Base-by-base conservation (phyloP, 2,888 invertebrate genomes). In the Rhamnusium bicolor region DNA sequence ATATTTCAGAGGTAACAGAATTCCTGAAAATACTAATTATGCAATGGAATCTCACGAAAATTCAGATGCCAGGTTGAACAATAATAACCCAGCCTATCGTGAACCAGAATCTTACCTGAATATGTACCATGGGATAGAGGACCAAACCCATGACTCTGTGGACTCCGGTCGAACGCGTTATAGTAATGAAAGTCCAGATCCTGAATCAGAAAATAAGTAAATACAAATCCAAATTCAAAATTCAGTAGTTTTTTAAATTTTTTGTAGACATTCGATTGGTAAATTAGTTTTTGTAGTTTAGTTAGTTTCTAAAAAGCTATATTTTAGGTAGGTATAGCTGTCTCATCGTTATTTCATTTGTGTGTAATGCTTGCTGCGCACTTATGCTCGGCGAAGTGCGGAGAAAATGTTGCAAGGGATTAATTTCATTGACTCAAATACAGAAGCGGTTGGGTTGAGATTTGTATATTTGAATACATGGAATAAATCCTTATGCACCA, bases 141-240 rank as follows among this genome's bases (percentile, higher is more conserved):
- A 10, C 12, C 32, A 29, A 40, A 18, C 14, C 18, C 18, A 7
- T 10, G 32, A 60, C 4, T 18, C 19, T 3, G 12, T 32, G 16
- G 58, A 60, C 18, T 21, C 21, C 10, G 18, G 46, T 40, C 46
- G 21, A 8, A 19, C n/a, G 2, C 21, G 24, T 14, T 12, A n/a
- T 40, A 47, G 21, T 46, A 61, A 8, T 18, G 21, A 19, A 1
- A 40, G 46, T 7, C 61, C 61, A 6, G 46, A 46, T 46, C n/a
- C 46, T 8, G 61, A 61, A n/a, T 21, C n/a, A 10, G 61, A 61
- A 21, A 61, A 61, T 46, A 61, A 40, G 46, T 61, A 61, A 61
- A 61, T 61, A 61, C 46, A 21, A 21, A 40, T 19, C 10, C 29
- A 32, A 47, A 61, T 56, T 29, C 16, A 21, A 53, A 53, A 56